A percentile compares a stretch with the other conserved stretches of the same genome.
phyloP scores from a whole-genome alignment of 2,113 vertebrate species.

The Alces alces region DNA sequence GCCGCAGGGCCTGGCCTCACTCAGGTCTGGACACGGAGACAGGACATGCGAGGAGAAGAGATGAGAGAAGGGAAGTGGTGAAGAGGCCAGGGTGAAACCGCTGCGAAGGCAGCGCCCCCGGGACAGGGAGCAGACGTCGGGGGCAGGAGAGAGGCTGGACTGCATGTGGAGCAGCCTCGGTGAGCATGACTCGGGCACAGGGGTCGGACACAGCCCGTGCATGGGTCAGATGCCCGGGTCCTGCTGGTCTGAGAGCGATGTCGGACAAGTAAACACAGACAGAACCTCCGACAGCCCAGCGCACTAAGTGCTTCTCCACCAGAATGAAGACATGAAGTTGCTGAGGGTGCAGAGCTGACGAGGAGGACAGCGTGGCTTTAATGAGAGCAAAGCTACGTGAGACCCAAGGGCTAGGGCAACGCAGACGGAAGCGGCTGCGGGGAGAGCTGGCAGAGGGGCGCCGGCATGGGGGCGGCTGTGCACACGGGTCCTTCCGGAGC shows the following conservation, averaged over 20 bases:
- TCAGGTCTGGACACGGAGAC: neutral
- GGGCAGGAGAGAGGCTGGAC: neutral
- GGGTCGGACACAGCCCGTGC: neutral
- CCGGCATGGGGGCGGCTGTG: fast-evolving
- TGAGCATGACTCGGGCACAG: neutral
- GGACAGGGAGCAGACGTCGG: fast-evolving
- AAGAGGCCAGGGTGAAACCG: neutral
- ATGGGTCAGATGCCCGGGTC: neutral
- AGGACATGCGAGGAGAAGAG: neutral
- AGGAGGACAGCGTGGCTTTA: fast-evolving
- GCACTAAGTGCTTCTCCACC: neutral
- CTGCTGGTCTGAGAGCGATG: neutral
- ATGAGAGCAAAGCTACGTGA: neutral
- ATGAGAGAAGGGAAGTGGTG: neutral
- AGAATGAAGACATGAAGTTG: neutral
- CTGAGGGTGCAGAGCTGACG: neutral
- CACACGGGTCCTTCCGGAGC: fast-evolving
- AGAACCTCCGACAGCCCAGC: fast-evolving
- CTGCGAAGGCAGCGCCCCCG: neutral
- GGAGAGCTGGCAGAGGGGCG: neutral
- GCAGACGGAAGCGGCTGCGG: fast-evolving
- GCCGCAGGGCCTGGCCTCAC: neutral
- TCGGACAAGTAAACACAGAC: neutral
- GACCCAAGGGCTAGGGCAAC: neutral
- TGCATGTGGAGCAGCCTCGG: neutral